Evolutionary conservation across 2,113 vertebrate genomes (phyloP), one percentile per base, ranked within the genome.

Genomic region (Pelvicachromis taeniatus): DNA sequence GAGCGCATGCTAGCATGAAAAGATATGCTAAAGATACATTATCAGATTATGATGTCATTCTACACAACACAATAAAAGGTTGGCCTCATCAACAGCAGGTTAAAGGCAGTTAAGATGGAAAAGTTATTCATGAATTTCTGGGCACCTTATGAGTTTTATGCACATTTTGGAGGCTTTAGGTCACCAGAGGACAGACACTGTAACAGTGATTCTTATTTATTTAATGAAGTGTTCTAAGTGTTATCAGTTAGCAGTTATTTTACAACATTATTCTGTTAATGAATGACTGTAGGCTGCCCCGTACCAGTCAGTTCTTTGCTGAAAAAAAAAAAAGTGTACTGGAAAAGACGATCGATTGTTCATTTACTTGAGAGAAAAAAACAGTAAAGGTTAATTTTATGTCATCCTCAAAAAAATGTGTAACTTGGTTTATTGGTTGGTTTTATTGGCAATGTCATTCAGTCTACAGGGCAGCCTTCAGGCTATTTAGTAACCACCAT

Each of bases 211-310:
- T 6, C 33, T 10, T 29, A 16, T 58, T 84, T 7, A 54, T 42
- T 90, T 84, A 84, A 59, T 81, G 48, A 83, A 82, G 85, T 63
- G 17, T 89, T 55, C 55, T 4, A 77, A 5, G 19, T 50, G 53
- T 90, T 83, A 75, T 87, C 81, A 40, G 78, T 89, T 87, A 85
- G 84, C 70, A 59, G 78, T 65, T 85, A 10, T 90, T 93, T 91
- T 84, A 84, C 82, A 78, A 85, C 85, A 56, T 90, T 21, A 73
- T 29, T 73, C 31, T 79, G 90, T 93, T 81, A 88, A 90, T 90
- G 81, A 93, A 55, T 87, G 83, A 87, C 88, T 33, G 52, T 21
- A 33, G 77, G 83, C 77, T 86, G 85, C 78, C 40, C 80, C 6
- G 2, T 50, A 17, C 9, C 29, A 21, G 35, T 65, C 75, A 59